Conservation (phyloP, 2,797 vertebrate genomes). For the Eulemur albifrons region DNA sequence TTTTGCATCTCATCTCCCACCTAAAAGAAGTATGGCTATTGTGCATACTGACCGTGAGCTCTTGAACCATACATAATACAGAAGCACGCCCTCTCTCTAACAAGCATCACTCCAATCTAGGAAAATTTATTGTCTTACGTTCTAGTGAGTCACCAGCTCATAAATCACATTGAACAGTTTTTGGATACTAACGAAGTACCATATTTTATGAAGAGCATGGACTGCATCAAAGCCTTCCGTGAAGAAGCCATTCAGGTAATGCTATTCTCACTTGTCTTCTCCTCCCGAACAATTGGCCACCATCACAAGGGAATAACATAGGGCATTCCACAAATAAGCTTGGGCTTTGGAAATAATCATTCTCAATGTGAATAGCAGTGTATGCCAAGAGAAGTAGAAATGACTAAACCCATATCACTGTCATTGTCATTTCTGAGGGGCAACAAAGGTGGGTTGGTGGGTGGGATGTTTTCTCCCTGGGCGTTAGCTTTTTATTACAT, state of each 20-base stretch:
- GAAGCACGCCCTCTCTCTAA: not conserved
- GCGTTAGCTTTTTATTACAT: not conserved
- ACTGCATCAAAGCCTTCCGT: conserved; percentile 92
- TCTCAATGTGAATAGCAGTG: not conserved
- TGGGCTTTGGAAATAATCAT: not conserved
- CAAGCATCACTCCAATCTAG: not conserved
- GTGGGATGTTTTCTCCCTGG: not conserved
- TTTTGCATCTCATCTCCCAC: not conserved
- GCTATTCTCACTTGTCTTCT: not conserved
- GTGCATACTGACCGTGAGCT: not conserved
- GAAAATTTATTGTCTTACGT: conserved; percentile 66
- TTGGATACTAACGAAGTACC: conserved; percentile 90
- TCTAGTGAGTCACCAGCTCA: conserved; percentile 94
- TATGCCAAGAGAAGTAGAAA: not conserved
- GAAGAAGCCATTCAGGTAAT: conserved; percentile 94
- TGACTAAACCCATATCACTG: not conserved
- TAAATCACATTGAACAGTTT: conserved; percentile 92
- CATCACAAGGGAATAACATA: not conserved
- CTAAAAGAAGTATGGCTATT: not conserved
- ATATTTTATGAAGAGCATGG: conserved; percentile 95
- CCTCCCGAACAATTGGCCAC: not conserved
- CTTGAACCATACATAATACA: not conserved
- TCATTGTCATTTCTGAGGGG: not conserved
- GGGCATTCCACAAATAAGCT: not conserved
- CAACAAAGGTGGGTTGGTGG: not conserved